phyloP scores from a whole-genome alignment of 2,797 vertebrate genomes.

The Vultur gryphus region DNA sequence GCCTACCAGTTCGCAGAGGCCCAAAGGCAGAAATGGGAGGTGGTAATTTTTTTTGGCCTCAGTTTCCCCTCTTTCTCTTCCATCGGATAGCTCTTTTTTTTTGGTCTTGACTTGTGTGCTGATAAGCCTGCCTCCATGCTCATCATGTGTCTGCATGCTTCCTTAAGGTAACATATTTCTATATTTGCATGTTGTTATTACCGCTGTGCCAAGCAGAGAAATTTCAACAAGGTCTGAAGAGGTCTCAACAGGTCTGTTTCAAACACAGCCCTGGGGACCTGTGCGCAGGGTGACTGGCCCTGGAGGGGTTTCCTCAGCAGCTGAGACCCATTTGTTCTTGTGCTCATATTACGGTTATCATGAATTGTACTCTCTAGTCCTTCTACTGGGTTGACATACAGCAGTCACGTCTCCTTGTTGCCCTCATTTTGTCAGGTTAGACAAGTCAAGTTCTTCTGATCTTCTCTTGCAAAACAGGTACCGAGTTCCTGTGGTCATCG shows the following conservation, averaged over 20 bases:
- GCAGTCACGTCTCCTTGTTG: not conserved
- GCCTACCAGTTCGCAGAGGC: no score
- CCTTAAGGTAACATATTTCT: not conserved
- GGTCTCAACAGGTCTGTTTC: not conserved
- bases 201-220: not conserved
- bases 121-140: not conserved
- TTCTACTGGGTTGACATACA: not conserved
- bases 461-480: not conserved
- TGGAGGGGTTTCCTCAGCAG: not conserved
- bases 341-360: not conserved
- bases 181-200: not conserved
- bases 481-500: not conserved
- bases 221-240: not conserved
- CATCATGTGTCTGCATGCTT: not conserved
- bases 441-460: not conserved
- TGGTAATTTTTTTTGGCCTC: not conserved
- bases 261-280: not conserved
- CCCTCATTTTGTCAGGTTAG: no score
- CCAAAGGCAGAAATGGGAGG: not conserved
- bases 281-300: no score
- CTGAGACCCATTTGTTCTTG: not conserved
- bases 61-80: not conserved
- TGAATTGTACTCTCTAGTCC: not conserved
- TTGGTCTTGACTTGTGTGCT: not conserved
- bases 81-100: not conserved